Percentiles rank a stretch among this genome's conserved stretches.
These are phyloP conservation scores for Planococcus citri DNA, from an alignment of 1,140 invertebrate species.

Conservation along the genomic window DNA sequence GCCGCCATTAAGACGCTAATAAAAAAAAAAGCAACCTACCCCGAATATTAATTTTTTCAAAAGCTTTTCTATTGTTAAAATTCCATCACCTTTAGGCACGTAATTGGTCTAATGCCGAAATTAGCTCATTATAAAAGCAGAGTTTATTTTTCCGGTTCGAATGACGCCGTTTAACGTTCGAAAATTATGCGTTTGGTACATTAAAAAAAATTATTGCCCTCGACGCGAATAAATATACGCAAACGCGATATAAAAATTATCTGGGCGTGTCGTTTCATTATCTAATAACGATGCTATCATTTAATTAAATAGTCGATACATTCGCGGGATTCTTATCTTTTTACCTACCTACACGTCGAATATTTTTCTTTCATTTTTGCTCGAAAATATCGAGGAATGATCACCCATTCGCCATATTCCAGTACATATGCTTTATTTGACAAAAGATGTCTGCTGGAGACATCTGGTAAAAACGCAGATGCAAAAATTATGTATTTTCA, in stretches of 20 bases:
- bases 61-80: neutral
- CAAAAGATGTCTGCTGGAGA: too few species aligned
- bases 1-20: too few species aligned
- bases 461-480: too few species aligned
- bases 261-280: neutral
- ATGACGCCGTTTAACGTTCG: neutral
- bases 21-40: too few species aligned
- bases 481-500: too few species aligned
- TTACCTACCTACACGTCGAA: too few species aligned
- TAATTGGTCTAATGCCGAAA: neutral
- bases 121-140: neutral
- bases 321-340: too few species aligned
- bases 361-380: too few species aligned
- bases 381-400: too few species aligned
- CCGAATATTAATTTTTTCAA: neutral
- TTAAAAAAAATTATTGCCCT: neutral
- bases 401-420: too few species aligned
- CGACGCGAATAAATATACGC: conserved; percentile 1
- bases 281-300: neutral
- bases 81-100: neutral
- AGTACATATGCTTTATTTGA: too few species aligned
- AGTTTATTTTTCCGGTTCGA: neutral
- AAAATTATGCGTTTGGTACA: neutral
- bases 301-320: neutral
- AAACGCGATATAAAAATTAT: neutral